phyloP scores from a whole-genome alignment of 2,797 vertebrate genomes.

The Picus viridis region DNA sequence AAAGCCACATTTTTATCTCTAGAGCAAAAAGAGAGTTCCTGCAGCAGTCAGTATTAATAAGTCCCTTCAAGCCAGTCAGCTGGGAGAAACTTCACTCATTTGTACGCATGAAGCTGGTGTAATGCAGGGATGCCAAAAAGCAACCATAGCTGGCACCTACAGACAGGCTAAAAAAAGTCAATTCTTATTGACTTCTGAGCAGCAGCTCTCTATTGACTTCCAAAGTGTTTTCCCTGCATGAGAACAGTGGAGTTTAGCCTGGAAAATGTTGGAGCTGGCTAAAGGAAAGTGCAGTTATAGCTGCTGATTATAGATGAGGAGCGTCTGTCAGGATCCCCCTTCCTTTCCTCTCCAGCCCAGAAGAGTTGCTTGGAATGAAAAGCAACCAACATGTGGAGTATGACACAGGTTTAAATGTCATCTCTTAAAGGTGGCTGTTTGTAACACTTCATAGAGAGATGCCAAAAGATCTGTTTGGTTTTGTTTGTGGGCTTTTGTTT shows the following conservation, averaged over 20 bases:
- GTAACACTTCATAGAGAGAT: background rate
- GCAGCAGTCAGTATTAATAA: conserved; percentile 16
- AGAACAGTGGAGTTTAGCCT: background rate
- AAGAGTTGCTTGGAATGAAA: background rate
- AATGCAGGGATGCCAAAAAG: conserved; percentile 23
- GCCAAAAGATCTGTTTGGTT: background rate
- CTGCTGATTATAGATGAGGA: background rate
- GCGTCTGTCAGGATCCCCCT: background rate
- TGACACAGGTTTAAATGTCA: background rate
- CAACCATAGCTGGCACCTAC: background rate
- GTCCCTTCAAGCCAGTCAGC: conserved; percentile 9
- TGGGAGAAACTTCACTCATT: conserved; percentile 7
- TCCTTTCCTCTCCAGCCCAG: background rate
- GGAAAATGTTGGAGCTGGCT: conserved; percentile 3
- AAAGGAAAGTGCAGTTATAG: background rate
- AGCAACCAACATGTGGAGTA: background rate
- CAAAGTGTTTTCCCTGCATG: conserved; percentile 4
- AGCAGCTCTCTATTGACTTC: conserved; percentile 1
- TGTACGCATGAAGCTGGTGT: conserved; percentile 9
- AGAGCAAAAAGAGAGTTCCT: conserved; percentile 25
- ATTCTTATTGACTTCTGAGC: background rate
- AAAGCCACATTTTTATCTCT: conserved; percentile 25
- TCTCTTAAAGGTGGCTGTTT: background rate
- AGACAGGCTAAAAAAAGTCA: conserved; percentile 42
- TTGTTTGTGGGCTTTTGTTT: no score